Base-by-base conservation (phyloP, 2,888 invertebrate species). In the Nasonovia ribisnigri region DNA sequence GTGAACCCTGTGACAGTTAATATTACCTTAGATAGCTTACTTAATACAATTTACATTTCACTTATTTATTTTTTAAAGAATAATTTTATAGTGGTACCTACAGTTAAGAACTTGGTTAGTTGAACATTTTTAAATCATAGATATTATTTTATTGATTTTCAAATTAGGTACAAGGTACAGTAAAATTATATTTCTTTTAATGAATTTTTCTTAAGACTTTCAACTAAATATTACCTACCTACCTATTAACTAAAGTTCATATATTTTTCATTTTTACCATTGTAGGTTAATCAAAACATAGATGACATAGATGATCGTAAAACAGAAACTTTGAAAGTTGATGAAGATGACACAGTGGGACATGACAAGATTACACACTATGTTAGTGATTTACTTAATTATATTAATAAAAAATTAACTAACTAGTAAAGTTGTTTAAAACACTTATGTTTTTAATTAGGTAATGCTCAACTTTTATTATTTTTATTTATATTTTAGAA, bases 401-500 rank as follows among this genome's bases (percentile, higher is more conserved):
- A 67, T n/a, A n/a, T 67, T 67, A 67, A 67, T 67, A 67, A 67
- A n/a, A 67, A 67, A 67, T 67, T 67, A n/a, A 67, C 67, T n/a
- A 67, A n/a, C n/a, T n/a, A n/a, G n/a, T n/a, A n/a, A n/a, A n/a
- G n/a, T n/a, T n/a, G n/a, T n/a, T n/a, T n/a, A n/a, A n/a, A n/a
- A n/a, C n/a, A n/a, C n/a, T n/a, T n/a, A n/a, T n/a, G n/a, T n/a
- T n/a, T n/a, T n/a, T n/a, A n/a, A n/a, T n/a, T n/a, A n/a, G n/a
- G 43, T 43, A 43, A 43, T 43, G 77, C 77, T 77, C 77, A 77
- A 77, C 36, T 77, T 77, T 77, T n/a, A 77, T 77, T 77, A 77
- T 77, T 77, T 77, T 77, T 77, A 77, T 77, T n/a, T 77, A 77
- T 77, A 77, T 84, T 84, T 84, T 84, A 84, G 43, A 84, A 84